Evolutionary conservation across 2,888 invertebrate genomes (phyloP).

Genomic region (Corbicula japonica): DNA sequence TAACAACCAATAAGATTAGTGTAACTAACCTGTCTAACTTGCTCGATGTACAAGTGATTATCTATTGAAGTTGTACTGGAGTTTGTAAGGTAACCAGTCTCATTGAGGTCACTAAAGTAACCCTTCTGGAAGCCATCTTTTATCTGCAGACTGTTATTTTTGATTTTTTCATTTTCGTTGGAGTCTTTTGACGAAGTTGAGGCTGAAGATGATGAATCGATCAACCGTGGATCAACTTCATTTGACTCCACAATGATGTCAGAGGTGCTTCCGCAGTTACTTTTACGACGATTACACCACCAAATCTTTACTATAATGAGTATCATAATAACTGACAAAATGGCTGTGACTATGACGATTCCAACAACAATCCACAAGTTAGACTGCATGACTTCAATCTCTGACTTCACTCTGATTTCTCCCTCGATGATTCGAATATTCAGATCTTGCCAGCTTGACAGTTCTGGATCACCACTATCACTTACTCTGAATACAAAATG

Average conservation of each 20-base stretch:
- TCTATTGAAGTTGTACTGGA: conserved; percentile 38
- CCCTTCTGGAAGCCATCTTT: conserved; percentile 38
- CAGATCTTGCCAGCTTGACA: conserved; percentile 58
- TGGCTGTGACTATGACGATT: conserved; percentile 62
- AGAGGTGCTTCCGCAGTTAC: conserved; percentile 30
- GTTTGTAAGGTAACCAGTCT: conserved; percentile 47
- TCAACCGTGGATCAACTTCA: conserved; percentile 45
- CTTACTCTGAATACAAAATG: conserved; percentile 70
- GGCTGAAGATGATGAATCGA: conserved; percentile 48
- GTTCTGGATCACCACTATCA: conserved; percentile 75
- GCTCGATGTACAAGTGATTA: conserved; percentile 47
- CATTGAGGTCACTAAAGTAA: conserved; percentile 36
- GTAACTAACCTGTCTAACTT: conserved; percentile 51
- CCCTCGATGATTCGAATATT: conserved; percentile 63
- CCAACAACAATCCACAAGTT: conserved; percentile 68
- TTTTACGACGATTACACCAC: conserved; percentile 49
- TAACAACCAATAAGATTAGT: too few species aligned
- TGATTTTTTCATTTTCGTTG: conserved; percentile 39
- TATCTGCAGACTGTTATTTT: conserved; percentile 29
- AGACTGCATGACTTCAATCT: not conserved
- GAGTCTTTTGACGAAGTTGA: conserved; percentile 49
- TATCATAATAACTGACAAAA: conserved; percentile 67
- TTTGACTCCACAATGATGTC: conserved; percentile 49
- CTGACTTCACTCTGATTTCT: conserved; percentile 9
- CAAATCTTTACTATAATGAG: conserved; percentile 65